A percentile compares a stretch with the other conserved stretches of the same genome.
Conservation (phyloP, 2,888 invertebrate species). For the Patella pellucida region DNA sequence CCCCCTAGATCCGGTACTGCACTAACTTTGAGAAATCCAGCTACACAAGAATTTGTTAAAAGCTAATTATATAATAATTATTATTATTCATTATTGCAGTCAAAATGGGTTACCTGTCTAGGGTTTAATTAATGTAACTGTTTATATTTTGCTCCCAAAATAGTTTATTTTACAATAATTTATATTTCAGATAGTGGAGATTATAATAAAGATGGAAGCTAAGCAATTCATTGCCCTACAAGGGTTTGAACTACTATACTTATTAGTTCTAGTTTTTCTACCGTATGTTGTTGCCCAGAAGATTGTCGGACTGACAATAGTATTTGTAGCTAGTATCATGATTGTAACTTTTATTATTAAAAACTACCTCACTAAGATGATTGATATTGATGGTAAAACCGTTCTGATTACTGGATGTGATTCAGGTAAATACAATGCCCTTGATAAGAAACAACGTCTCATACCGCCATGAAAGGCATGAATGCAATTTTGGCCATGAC, state of each 20-base stretch:
- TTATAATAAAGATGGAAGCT: conserved; percentile 27
- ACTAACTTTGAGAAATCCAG: too few relatives aligned
- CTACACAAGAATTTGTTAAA: too few relatives aligned
- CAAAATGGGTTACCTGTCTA: too few relatives aligned
- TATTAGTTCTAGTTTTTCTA: conserved; percentile 47
- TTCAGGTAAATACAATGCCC: conserved; percentile 47
- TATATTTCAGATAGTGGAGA: not conserved
- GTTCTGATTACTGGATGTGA: conserved; percentile 64
- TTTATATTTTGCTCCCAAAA: not conserved
- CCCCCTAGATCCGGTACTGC: too few relatives aligned
- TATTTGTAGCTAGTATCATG: conserved; percentile 26
- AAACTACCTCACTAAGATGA: conserved; percentile 31
- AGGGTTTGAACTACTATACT: conserved; percentile 49
- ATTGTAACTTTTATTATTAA: conserved; percentile 30
- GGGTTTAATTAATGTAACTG: not conserved
- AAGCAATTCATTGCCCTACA: conserved; percentile 47
- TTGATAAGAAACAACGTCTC: too few relatives aligned
- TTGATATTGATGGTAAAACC: conserved; percentile 45
- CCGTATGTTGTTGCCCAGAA: conserved; percentile 50
- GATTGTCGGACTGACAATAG: conserved; percentile 39
- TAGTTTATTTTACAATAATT: not conserved
- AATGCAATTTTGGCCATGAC: too few relatives aligned
- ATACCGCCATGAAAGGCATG: too few relatives aligned
- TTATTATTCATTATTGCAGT: too few relatives aligned
- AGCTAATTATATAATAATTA: too few relatives aligned